Percentiles rank a stretch among this genome's conserved stretches.
These are phyloP conservation scores for Cheilosia variabilis DNA, from an alignment of 2,888 invertebrate species.

Conservation along the genomic window DNA sequence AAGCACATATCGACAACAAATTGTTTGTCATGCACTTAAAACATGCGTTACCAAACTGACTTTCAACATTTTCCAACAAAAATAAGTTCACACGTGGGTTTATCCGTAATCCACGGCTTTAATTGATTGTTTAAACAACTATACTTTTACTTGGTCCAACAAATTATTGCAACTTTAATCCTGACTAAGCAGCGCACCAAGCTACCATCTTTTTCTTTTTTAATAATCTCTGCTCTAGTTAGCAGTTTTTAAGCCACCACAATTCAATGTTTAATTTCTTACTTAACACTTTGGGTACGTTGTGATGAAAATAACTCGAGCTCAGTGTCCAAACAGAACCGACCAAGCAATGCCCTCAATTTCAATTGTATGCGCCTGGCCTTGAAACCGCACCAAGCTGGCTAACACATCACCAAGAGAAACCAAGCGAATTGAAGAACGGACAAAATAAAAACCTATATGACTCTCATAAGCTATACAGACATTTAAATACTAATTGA, in stretches of 20 bases:
- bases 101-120: background rate
- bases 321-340: constrained; percentile 8
- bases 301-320: constrained; percentile 35
- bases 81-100: too few species aligned
- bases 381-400: constrained; percentile 39
- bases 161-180: background rate
- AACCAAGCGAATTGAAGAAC: constrained; percentile 8
- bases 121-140: background rate
- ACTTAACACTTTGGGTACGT: constrained; percentile 29
- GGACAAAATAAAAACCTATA: constrained; percentile 6
- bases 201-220: background rate
- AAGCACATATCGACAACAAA: too few species aligned
- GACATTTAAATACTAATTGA: constrained; percentile 52
- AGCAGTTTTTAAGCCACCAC: background rate
- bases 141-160: background rate
- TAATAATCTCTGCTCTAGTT: constrained; percentile 19
- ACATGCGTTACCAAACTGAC: background rate
- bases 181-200: background rate
- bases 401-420: background rate
- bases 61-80: background rate
- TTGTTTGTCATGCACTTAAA: background rate
- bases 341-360: constrained; percentile 57
- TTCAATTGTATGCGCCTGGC: constrained; percentile 49
- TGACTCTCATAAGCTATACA: constrained; percentile 12
- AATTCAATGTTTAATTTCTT: constrained; percentile 21